Evolutionary conservation across 2,888 invertebrate genomes (phyloP).

Genomic region (Apodemia duryi): DNA sequence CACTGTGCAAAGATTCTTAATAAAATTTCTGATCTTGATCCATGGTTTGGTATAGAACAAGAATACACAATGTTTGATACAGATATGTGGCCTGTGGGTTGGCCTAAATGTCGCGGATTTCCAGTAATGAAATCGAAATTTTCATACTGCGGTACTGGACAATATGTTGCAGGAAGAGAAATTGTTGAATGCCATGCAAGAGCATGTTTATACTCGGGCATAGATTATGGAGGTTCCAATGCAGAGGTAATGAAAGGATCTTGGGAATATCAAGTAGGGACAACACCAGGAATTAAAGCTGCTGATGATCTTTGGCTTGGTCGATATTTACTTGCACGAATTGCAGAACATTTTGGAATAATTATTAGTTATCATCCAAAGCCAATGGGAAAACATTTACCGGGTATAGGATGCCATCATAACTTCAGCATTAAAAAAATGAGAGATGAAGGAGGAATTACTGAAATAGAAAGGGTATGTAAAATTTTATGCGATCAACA

Average conservation of each 20-base stretch:
- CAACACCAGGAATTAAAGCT: slow-evolving; percentile 89
- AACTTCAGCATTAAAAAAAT: slow-evolving; percentile 94
- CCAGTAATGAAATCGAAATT: slow-evolving; percentile 89
- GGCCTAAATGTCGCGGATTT: slow-evolving; percentile 95
- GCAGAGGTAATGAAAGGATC: slow-evolving; percentile 99
- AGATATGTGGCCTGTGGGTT: slow-evolving; percentile 91
- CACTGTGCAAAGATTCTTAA: slow-evolving; percentile 81
- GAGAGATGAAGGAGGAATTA: slow-evolving; percentile 85
- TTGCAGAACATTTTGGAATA: slow-evolving; percentile 92
- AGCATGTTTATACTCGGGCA: slow-evolving; percentile 94
- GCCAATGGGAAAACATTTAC: slow-evolving; percentile 90
- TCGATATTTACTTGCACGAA: slow-evolving; percentile 88
- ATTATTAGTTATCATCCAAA: slow-evolving; percentile 85
- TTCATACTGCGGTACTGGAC: slow-evolving; percentile 95
- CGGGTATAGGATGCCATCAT: slow-evolving; percentile 91
- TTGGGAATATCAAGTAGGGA: slow-evolving; percentile 95
- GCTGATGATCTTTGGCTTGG: slow-evolving; percentile 94
- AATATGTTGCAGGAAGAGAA: slow-evolving; percentile 95
- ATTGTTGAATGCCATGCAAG: slow-evolving; percentile 93
- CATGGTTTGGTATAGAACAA: slow-evolving; percentile 96
- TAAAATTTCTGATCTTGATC: slow-evolving; percentile 79
- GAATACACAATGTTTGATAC: slow-evolving; percentile 92
- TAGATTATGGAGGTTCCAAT: slow-evolving; percentile 94
- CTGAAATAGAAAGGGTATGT: slow-evolving; percentile 93
- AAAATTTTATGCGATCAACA: slow-evolving; percentile 78